A percentile compares a stretch with the other conserved stretches of the same genome.
These are phyloP conservation scores for Eurosta solidaginis DNA, from an alignment of 1,140 invertebrate species.

Conservation along the genomic window DNA sequence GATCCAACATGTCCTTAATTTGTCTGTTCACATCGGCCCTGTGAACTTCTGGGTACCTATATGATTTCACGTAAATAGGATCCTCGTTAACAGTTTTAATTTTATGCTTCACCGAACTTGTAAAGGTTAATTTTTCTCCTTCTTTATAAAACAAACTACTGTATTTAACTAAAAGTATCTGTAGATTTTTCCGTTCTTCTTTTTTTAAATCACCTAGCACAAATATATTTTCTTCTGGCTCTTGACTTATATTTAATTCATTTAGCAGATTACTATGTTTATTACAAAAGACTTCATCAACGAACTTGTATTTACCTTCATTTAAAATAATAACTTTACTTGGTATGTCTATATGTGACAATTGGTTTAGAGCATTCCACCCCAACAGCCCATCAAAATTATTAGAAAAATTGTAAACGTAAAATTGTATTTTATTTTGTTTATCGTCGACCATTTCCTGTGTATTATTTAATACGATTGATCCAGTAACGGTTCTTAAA, in stretches of 20 bases:
- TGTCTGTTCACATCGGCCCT: slow-evolving; percentile 29
- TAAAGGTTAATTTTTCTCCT: background rate
- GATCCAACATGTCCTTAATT: slow-evolving; percentile 34
- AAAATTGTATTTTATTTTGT: background rate
- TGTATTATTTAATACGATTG: background rate
- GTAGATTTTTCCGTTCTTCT: slow-evolving; percentile 8
- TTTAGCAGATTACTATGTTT: background rate
- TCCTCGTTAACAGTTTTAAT: slow-evolving; percentile 4
- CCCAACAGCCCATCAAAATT: background rate
- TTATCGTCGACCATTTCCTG: background rate
- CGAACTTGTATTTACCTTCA: background rate
- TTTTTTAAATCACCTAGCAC: slow-evolving; percentile 2
- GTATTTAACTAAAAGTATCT: background rate
- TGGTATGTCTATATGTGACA: background rate
- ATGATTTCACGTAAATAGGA: slow-evolving; percentile 29
- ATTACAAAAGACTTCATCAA: background rate
- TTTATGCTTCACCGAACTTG: slow-evolving; percentile 31
- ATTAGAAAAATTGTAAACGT: background rate
- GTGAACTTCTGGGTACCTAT: slow-evolving; percentile 31
- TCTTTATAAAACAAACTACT: background rate
- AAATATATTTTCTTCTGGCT: background rate
- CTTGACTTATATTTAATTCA: background rate
- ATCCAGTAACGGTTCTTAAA: background rate
- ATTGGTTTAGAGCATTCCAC: background rate
- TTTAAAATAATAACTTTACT: too few species aligned